phyloP scores from a whole-genome alignment of 2,113 vertebrate species.

The Upupa epops region DNA sequence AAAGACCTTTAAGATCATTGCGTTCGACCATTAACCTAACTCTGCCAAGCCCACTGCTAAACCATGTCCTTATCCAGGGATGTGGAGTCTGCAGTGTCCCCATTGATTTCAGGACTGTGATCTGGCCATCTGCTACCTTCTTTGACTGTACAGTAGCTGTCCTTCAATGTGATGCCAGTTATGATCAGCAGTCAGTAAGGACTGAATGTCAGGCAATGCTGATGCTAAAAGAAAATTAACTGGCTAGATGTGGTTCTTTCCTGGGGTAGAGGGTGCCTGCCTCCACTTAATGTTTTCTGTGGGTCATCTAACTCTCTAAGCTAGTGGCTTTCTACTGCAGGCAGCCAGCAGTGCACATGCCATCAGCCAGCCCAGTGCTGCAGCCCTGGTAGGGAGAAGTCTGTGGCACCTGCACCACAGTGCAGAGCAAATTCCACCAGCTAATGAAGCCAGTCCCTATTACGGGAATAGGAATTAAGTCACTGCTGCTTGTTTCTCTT shows the following conservation, averaged over 20 bases:
- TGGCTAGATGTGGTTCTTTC: not conserved
- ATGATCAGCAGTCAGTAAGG: not conserved
- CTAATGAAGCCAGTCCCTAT: accelerated
- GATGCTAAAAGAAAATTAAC: accelerated
- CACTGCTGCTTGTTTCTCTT: not conserved
- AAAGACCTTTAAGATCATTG: too few relatives aligned
- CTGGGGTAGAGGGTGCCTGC: accelerated
- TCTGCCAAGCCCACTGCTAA: too few relatives aligned
- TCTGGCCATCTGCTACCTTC: not conserved
- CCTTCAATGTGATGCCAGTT: accelerated
- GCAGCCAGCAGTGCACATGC: not conserved
- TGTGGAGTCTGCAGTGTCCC: accelerated
- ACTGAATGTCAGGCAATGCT: not conserved
- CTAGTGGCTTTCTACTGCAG: not conserved
- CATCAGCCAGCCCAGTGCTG: accelerated
- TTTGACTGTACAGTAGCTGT: not conserved
- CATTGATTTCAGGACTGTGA: accelerated
- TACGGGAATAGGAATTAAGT: too few relatives aligned
- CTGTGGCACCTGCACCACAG: not conserved
- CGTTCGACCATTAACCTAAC: too few relatives aligned
- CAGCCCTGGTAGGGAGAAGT: too few relatives aligned
- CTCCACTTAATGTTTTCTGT: not conserved
- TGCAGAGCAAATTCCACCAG: not conserved
- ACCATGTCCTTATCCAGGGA: too few relatives aligned
- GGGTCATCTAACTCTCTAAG: not conserved